phyloP scores from a whole-genome alignment of 2,888 invertebrate species.

The Tineola bisselliella region DNA sequence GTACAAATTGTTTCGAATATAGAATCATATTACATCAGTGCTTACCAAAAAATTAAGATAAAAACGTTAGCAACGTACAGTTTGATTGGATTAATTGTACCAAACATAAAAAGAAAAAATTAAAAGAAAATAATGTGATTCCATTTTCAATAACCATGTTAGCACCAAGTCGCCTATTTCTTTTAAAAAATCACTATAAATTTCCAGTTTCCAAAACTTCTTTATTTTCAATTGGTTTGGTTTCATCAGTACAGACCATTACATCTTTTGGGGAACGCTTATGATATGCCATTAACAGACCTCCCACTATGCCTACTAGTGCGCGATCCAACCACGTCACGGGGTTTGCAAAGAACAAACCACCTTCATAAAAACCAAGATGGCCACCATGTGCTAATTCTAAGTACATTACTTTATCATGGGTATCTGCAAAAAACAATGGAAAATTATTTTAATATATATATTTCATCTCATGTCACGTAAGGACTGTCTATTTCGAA shows the following conservation, averaged over 20 bases:
- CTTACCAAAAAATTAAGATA: too few relatives aligned
- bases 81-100: too few relatives aligned
- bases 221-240: neutral
- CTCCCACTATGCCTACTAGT: slow-evolving; percentile 82
- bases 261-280: slow-evolving; percentile 43
- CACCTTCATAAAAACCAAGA: slow-evolving; percentile 94
- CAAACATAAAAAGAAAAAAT: neutral
- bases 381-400: slow-evolving; percentile 93
- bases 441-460: too few relatives aligned
- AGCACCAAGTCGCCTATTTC: neutral
- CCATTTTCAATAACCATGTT: neutral
- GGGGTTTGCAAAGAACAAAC: slow-evolving; percentile 84
- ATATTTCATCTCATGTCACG: neutral
- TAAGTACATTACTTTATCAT: slow-evolving; percentile 76
- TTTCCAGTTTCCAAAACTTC: neutral
- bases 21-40: neutral
- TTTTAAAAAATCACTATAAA: neutral
- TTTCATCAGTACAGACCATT: neutral
- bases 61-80: too few relatives aligned
- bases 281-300: slow-evolving; percentile 71
- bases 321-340: slow-evolving; percentile 94
- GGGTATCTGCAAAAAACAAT: slow-evolving; percentile 69
- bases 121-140: neutral
- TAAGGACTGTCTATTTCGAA: too few relatives aligned
- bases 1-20: neutral